Evolutionary conservation across 2,888 invertebrate species (phyloP).

Genomic region (Sacculina carcini): DNA sequence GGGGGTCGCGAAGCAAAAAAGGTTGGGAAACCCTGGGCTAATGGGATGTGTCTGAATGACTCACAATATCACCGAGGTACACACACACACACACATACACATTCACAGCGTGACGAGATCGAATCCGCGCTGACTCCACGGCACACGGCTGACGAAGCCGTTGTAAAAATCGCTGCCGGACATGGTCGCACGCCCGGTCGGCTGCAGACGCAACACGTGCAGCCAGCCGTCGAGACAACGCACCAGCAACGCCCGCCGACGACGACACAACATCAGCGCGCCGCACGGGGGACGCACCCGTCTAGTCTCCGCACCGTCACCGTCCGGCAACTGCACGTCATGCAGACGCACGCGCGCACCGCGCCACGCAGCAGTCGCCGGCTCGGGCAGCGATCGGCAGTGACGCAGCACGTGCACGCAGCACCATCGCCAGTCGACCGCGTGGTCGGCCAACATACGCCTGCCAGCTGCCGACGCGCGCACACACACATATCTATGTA

Average conservation of each 20-base stretch:
- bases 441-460: slow-evolving; percentile 5
- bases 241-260: slow-evolving; percentile 7
- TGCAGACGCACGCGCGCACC: slow-evolving; percentile 5
- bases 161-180: slow-evolving; percentile 55
- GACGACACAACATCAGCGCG: slow-evolving; percentile 5
- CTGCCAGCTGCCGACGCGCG: too few relatives aligned
- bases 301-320: background rate
- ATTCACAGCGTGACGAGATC: too few relatives aligned
- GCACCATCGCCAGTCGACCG: slow-evolving; percentile 6
- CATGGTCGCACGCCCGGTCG: slow-evolving; percentile 31
- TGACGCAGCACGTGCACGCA: slow-evolving; percentile 2
- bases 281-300: slow-evolving; percentile 6
- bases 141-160: slow-evolving; percentile 30
- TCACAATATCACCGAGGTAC: too few relatives aligned
- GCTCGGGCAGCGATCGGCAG: slow-evolving; percentile 6
- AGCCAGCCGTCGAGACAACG: slow-evolving; percentile 12
- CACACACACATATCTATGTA: too few relatives aligned
- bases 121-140: slow-evolving; percentile 4
- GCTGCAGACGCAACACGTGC: slow-evolving; percentile 6
- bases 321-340: background rate
- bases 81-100: too few relatives aligned
- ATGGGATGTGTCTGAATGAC: too few relatives aligned
- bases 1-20: too few relatives aligned
- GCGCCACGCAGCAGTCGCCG: slow-evolving; percentile 5
- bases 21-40: too few relatives aligned